A percentile compares a stretch with the other conserved stretches of the same genome.
Evolutionary conservation across 1,140 invertebrate species (phyloP).

Genomic region (Triops cancriformis): DNA sequence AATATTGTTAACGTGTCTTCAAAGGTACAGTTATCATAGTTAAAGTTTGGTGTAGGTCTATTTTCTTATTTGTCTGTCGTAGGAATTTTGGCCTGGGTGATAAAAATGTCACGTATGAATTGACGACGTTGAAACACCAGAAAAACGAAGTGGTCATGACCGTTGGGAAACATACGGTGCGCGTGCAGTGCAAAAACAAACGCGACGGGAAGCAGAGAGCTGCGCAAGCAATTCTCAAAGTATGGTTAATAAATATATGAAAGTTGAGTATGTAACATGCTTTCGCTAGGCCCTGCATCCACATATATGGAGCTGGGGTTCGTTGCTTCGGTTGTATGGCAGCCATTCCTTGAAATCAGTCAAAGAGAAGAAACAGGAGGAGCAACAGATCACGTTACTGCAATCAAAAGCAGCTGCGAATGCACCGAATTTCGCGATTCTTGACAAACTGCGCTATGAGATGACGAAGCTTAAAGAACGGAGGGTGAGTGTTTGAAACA

Average conservation of each 20-base stretch:
- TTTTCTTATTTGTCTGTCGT: constrained; percentile 30
- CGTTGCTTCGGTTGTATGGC: constrained; percentile 83
- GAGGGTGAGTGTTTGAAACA: constrained; percentile 30
- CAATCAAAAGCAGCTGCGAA: constrained; percentile 83
- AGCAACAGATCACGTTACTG: constrained; percentile 85
- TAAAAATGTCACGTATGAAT: constrained; percentile 77
- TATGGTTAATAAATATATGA: constrained; percentile 32
- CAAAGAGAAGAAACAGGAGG: constrained; percentile 88
- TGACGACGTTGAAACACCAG: constrained; percentile 81
- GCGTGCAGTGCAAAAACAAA: constrained; percentile 88
- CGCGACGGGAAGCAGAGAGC: constrained; percentile 94
- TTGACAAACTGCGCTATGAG: constrained; percentile 80
- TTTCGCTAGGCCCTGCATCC: constrained; percentile 67
- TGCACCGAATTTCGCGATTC: constrained; percentile 85
- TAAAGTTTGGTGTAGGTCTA: constrained; percentile 17
- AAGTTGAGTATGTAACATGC: neutral
- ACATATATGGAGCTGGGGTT: constrained; percentile 90
- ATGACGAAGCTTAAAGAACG: constrained; percentile 65
- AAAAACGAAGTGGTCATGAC: constrained; percentile 91
- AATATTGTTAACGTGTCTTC: constrained; percentile 82
- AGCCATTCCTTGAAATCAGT: constrained; percentile 83
- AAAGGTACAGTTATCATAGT: constrained; percentile 46
- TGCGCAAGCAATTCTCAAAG: constrained; percentile 87
- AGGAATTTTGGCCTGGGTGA: constrained; percentile 83
- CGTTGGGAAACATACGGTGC: constrained; percentile 82